Conservation (phyloP, 1,140 invertebrate genomes). For the Bombus waltoni region DNA sequence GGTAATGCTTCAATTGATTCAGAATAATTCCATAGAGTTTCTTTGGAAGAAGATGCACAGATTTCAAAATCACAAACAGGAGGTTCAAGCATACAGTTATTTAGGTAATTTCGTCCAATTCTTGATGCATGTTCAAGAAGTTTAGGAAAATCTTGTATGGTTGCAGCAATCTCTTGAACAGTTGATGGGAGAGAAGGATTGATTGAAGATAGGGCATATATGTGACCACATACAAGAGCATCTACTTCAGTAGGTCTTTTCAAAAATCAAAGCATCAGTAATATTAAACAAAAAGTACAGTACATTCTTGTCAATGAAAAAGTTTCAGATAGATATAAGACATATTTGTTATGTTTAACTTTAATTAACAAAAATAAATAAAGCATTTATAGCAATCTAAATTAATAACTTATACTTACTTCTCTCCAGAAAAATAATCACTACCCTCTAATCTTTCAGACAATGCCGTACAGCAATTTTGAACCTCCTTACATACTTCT, state of each 20-base stretch:
- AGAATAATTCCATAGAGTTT: constrained; percentile 69
- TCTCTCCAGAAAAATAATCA: constrained; percentile 91
- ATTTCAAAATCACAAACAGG: constrained; percentile 66
- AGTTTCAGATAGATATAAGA: background rate
- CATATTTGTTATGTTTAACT: background rate
- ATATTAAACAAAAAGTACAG: background rate
- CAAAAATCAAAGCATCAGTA: constrained; percentile 40
- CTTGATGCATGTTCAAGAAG: constrained; percentile 71
- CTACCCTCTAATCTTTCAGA: constrained; percentile 91
- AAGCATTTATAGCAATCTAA: constrained; percentile 43
- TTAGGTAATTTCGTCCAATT: constrained; percentile 67
- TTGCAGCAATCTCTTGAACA: constrained; percentile 57
- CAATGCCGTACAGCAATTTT: constrained; percentile 92
- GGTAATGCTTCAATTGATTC: constrained; percentile 66
- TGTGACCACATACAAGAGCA: constrained; percentile 88
- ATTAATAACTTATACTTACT: constrained; percentile 82
- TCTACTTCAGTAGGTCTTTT: constrained; percentile 87
- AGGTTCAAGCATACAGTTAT: constrained; percentile 25
- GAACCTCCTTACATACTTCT: constrained; percentile 91
- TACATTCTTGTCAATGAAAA: background rate
- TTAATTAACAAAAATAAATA: background rate
- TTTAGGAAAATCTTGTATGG: constrained; percentile 72
- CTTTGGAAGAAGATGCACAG: constrained; percentile 59
- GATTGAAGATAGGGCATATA: constrained; percentile 84
- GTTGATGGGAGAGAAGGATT: constrained; percentile 75